Evolutionary conservation across 1,140 invertebrate species (phyloP), one percentile per base, ranked within the genome.

Genomic region (Drosophila pallidifrons): DNA sequence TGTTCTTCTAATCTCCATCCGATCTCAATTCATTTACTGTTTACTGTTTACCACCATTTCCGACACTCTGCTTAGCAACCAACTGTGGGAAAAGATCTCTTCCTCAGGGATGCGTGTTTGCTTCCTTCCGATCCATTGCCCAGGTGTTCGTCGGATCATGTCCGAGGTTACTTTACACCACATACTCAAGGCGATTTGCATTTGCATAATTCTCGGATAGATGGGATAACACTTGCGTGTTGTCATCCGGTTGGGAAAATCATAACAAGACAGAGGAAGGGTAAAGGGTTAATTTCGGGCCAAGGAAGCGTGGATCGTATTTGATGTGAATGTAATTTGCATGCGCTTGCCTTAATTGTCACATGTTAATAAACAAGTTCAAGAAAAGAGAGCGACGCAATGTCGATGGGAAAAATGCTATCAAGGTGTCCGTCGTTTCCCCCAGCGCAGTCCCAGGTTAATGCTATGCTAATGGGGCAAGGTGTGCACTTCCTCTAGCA

Each of bases 311-410:
- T 68, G 76, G 68, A 75, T 75, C 66, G 35, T 10, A 67, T 54
- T 46, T 51, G 67, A 72, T 57, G 32, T 65, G 32, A 55, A 68
- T 69, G 41, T 30, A 66, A 72, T 81, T 68, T 71, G 57, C 76
- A 68, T 70, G 45, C 45, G 65, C 65, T 86, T 79, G 73, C 51
- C 79, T 88, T 87, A 83, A 89, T 87, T 87, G 85, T 83, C 85
- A 83, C 85, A 85, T 78, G 82, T 81, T 78, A 75, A 87, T 75
- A 82, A 87, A 78, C 82, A 89, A 85, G 85, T 83, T 70, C 58
- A 47, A 13, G 28, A 38, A 15, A 25, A 25, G 38, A 41, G 13
- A 32, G 5, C 30, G 30, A 7, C 30, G 30, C 30, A 7, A 32
- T 32, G 30, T 7, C 30, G 30, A 32, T 32, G 52, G 83, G 85